These are phyloP conservation scores for Drosophila funebris DNA, from an alignment of 1,140 invertebrate genomes.

Conservation along the genomic window DNA sequence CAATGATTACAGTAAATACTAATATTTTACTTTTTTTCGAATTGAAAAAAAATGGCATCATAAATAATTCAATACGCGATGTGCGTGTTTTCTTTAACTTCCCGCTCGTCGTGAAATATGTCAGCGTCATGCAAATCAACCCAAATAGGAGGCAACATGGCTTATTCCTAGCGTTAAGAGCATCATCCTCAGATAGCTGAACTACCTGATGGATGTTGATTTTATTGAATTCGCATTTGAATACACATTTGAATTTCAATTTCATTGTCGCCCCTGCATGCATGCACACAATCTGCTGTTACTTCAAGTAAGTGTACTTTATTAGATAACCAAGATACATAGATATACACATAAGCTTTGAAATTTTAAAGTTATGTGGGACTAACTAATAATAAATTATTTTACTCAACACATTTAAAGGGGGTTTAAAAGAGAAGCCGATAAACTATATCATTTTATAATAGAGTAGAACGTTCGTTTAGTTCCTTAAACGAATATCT, in stretches of 20 bases:
- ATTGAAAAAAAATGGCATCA: slow-evolving; percentile 7
- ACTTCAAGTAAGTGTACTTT: background rate
- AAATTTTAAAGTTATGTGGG: too few relatives aligned
- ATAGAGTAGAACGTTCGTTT: too few relatives aligned
- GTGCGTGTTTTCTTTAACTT: background rate
- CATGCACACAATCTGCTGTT: background rate
- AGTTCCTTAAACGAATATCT: too few relatives aligned
- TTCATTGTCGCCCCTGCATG: too few relatives aligned
- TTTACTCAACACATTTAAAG: too few relatives aligned
- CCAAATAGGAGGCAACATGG: background rate
- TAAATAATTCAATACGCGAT: slow-evolving; percentile 46
- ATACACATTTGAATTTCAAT: slow-evolving; percentile 11
- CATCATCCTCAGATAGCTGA: background rate
- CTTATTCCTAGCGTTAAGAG: background rate
- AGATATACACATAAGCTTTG: too few relatives aligned
- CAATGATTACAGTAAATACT: slow-evolving; percentile 43
- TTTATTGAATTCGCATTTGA: slow-evolving; percentile 27
- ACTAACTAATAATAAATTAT: too few relatives aligned
- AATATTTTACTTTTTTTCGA: slow-evolving; percentile 22
- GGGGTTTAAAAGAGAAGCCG: too few relatives aligned
- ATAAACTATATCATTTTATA: too few relatives aligned
- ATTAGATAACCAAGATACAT: too few relatives aligned
- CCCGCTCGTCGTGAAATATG: slow-evolving; percentile 20
- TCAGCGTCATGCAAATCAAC: slow-evolving; percentile 37
- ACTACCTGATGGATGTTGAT: slow-evolving; percentile 24